Percentiles rank a stretch among this genome's conserved stretches.
Evolutionary conservation across 2,113 vertebrate genomes (phyloP).

Genomic region (Gallinago media): DNA sequence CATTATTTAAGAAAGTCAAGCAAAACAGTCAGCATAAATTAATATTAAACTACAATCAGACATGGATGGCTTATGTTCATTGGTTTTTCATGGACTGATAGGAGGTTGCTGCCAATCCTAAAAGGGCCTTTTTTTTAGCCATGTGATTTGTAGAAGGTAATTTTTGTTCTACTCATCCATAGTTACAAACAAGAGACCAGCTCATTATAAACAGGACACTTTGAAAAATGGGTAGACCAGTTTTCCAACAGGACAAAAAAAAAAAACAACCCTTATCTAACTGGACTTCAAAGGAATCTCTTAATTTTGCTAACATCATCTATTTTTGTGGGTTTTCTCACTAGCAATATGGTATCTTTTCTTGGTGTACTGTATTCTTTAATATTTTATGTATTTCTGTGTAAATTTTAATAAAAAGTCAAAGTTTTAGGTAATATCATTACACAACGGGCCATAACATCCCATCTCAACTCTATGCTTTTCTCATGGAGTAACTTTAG

Average conservation of each 20-base stretch:
- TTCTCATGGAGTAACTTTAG: neutral
- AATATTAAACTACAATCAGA: neutral
- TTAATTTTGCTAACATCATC: neutral
- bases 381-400: neutral
- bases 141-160: neutral
- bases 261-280: neutral
- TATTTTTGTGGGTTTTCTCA: neutral
- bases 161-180: neutral
- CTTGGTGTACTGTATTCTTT: neutral
- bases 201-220: neutral
- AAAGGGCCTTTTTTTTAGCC: neutral
- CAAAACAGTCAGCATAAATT: neutral
- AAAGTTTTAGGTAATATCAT: neutral
- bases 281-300: neutral
- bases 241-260: neutral
- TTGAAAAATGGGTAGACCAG: neutral
- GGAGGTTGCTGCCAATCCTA: neutral
- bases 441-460: neutral
- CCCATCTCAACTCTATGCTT: neutral
- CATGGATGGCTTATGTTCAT: neutral
- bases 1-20: neutral
- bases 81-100: neutral
- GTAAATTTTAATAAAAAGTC: neutral
- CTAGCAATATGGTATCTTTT: neutral
- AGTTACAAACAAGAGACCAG: neutral